Conservation (phyloP, 1,140 invertebrate species). For the Oedothorax gibbosus region DNA sequence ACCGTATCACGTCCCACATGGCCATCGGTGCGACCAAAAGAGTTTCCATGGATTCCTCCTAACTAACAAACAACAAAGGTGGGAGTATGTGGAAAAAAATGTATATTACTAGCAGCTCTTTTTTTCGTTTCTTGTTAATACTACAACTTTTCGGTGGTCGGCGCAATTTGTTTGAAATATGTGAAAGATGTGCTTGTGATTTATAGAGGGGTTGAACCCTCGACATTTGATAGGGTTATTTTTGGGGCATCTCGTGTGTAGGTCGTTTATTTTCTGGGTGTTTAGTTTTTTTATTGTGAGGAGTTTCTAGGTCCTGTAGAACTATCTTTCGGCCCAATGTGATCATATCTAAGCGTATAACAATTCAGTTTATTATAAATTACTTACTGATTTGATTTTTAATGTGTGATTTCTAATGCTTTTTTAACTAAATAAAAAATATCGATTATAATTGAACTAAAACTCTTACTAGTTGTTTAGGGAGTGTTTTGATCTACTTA, state of each 20-base stretch:
- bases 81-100: slow-evolving; percentile 29
- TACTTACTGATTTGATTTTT: too few relatives aligned
- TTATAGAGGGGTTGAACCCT: slow-evolving; percentile 44
- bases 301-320: too few relatives aligned
- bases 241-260: not conserved
- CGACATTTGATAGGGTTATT: slow-evolving; percentile 39
- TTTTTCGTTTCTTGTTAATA: slow-evolving; percentile 22
- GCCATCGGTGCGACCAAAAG: slow-evolving; percentile 24
- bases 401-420: too few relatives aligned
- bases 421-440: too few relatives aligned
- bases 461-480: too few relatives aligned
- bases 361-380: too few relatives aligned
- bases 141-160: slow-evolving; percentile 41
- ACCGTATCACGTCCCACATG: slow-evolving; percentile 50
- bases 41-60: slow-evolving; percentile 46
- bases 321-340: too few relatives aligned
- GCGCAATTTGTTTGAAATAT: slow-evolving; percentile 54
- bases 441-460: too few relatives aligned
- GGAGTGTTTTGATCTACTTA: too few relatives aligned
- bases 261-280: not conserved
- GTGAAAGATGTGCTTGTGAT: slow-evolving; percentile 28
- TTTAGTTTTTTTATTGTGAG: too few relatives aligned
- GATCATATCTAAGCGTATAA: too few relatives aligned
- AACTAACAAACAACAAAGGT: slow-evolving; percentile 46
- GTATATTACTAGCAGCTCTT: slow-evolving; percentile 44